Evolutionary conservation across 2,888 invertebrate genomes (phyloP), one percentile per base, ranked within the genome.

Genomic region (Chrysomela aeneicollis): DNA sequence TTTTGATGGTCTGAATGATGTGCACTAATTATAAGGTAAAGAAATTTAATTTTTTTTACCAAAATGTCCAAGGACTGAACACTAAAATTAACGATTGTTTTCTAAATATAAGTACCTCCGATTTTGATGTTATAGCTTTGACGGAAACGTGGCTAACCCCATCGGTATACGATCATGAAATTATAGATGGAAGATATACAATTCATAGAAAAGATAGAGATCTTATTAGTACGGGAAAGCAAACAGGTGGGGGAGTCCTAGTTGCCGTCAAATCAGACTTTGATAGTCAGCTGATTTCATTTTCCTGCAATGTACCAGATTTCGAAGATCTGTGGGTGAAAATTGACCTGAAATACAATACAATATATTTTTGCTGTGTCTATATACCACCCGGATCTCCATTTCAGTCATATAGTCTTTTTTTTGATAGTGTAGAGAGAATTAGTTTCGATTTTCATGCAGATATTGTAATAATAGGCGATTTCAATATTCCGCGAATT

Each of bases 91-190:
- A 53, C 15, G 32, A 53, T 32, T 30, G 53, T 51, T 51, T 51
- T 51, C 3, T 26, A 2, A 32, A 53, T 53, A 10, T 53, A 10
- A 53, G 53, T 53, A 53, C 53, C 32, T 53, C 53, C 32, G 8
- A 53, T 32, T 53, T 53, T 1, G 3, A 10, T 12, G 30, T 51
- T 22, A 51, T 51, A 51, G 22, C 51, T 22, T 2, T 53, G 53
- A 53, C 53, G 53, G 53, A 53, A 53, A 53, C 53, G 32, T 53
- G 53, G 53, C 18, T 53, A 51, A 51, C 51, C n/a, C 15, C 15
- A 51, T 51, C 51, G 9, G 51, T 51, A 3, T 51, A 51, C 12
- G 30, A 51, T 22, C 30, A 51, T n/a, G 51, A 30, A 51, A 51
- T 51, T 51, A 15, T 51, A 12, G 26, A 51, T 51, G 51, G 51